A percentile compares a stretch with the other conserved stretches of the same genome.
Evolutionary conservation across 2,797 vertebrate species (phyloP).

Genomic region (Myripristis jacobus): DNA sequence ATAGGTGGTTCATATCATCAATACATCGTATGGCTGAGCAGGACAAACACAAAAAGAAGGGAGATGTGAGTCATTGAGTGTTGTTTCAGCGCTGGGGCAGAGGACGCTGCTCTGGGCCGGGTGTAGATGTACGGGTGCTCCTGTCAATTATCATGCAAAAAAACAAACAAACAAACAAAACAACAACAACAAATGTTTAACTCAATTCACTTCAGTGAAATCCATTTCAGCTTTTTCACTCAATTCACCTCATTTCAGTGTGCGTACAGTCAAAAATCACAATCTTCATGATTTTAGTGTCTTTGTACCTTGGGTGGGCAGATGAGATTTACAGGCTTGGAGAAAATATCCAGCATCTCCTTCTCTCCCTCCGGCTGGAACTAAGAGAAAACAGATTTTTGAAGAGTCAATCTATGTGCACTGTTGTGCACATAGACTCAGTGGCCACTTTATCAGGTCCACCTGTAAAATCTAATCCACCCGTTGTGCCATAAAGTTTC

Average conservation of each 20-base stretch:
- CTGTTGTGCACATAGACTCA: too few species aligned
- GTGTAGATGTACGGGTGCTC: conserved; percentile 77
- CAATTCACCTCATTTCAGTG: too few species aligned
- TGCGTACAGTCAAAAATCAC: neutral
- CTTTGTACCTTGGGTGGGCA: conserved; percentile 74
- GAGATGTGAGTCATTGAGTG: conserved; percentile 9
- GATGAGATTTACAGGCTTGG: conserved; percentile 67
- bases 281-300: accelerated
- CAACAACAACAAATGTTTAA: too few species aligned
- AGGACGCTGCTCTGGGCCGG: conserved; percentile 18
- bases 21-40: neutral
- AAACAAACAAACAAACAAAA: too few species aligned
- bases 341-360: conserved; percentile 55
- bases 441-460: too few species aligned
- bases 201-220: neutral
- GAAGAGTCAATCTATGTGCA: too few species aligned
- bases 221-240: too few species aligned
- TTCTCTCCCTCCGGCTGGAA: conserved; percentile 77
- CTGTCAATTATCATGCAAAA: conserved; percentile 36
- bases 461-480: too few species aligned
- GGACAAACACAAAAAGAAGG: conserved; percentile 4
- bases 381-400: conserved; percentile 41
- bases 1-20: neutral
- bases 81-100: neutral
- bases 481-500: too few species aligned